Evolutionary conservation across 2,797 vertebrate genomes (phyloP), one percentile per base, ranked within the genome.

Genomic region (Crenuchus spilurus): DNA sequence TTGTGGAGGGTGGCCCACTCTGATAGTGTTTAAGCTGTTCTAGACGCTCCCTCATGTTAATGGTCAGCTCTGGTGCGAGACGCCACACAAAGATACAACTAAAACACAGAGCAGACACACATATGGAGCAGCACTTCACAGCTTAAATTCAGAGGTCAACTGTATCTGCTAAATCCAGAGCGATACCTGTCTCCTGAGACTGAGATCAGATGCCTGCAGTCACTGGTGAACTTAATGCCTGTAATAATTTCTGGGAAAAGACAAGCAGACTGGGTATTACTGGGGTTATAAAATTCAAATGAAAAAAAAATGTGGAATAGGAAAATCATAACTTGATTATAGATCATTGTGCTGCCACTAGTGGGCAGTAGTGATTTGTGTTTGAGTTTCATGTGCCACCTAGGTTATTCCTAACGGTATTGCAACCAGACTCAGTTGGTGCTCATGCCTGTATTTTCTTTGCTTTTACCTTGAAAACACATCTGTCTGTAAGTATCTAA

Each of bases 71-170:
- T 0, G 97, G 95, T 89, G 94, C 95, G 68, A 99, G 92, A n/a
- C 95, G 93, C 97, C 97, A 99, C 70, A 99, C 94, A 83, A 98
- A 98, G 81, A 99, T 93, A 80, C 97, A 99, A 87, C 97, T 99
- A 58, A 62, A 80, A 76, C 35, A 61, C 6, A 22, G 82, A 75
- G 80, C 81, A 85, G 77, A 7, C 22, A 64, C 41, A 69, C 42
- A 51, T 20, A 54, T 1, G 11, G 3, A 39, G 5, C 8, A 26
- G 31, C 18, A 22, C 6, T 30, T 2, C 0, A 8, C 9, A 16
- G 20, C 10, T 80, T 61, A 72, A 70, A 70, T 44, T 7, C 16
- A 69, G 74, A 31, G 35, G 79, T 22, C 7, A 44, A 48, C n/a
- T n/a, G 44, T 6, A 39, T 2, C 28, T 37, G 20, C 35, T 24